Conservation (phyloP, 2,113 vertebrate species). For the Mirza zaza region DNA sequence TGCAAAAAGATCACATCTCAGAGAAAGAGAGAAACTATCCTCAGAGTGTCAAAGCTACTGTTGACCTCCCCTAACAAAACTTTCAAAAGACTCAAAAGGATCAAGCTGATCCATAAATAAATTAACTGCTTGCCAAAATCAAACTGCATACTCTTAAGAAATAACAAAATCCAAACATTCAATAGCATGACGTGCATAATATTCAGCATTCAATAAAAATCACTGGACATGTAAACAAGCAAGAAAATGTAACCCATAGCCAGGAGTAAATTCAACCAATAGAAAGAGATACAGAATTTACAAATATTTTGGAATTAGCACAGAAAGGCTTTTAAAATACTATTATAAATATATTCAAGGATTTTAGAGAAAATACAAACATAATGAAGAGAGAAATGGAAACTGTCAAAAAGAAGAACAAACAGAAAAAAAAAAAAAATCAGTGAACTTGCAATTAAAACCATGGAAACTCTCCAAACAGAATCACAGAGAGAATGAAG, state of each 20-base stretch:
- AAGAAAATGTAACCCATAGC: background rate
- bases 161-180: background rate
- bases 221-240: background rate
- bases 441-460: background rate
- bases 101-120: background rate
- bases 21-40: background rate
- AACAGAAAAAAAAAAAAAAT: background rate
- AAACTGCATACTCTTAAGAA: background rate
- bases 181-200: background rate
- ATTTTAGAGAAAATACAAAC: constrained; percentile 10
- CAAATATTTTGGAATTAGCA: background rate
- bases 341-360: background rate
- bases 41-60: background rate
- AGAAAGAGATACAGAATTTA: background rate
- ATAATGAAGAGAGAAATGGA: background rate
- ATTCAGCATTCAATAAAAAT: background rate
- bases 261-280: background rate
- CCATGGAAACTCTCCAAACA: background rate
- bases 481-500: background rate
- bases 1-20: background rate
- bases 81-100: background rate
- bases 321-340: background rate
- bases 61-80: background rate
- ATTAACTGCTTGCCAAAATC: background rate
- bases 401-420: background rate